phyloP scores from a whole-genome alignment of 37 sponge, comb jelly and placozoan species.

The Agelas oroides region DNA sequence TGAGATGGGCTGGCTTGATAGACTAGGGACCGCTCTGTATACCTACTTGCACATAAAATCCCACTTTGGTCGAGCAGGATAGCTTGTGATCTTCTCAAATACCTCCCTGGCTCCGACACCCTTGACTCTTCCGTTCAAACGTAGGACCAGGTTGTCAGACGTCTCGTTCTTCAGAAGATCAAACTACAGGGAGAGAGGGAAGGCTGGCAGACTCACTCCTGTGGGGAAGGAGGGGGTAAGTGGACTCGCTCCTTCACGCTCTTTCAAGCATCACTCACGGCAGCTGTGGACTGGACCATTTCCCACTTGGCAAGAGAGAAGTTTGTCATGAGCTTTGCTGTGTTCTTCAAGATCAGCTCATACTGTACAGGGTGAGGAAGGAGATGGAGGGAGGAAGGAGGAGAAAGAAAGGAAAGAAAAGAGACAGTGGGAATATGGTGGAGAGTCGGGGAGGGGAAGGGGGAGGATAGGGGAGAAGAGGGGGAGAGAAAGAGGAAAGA shows the following conservation, averaged over 20 bases:
- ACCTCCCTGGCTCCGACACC: slow-evolving; percentile 19
- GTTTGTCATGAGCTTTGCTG: slow-evolving; percentile 33
- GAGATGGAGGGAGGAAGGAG: neutral
- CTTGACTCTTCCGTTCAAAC: neutral
- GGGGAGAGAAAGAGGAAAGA: too few relatives aligned
- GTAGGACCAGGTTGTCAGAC: slow-evolving; percentile 5
- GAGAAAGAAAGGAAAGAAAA: neutral
- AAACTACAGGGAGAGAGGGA: neutral
- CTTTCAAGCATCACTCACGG: too few relatives aligned
- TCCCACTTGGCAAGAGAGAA: slow-evolving; percentile 8
- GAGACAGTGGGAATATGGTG: neutral
- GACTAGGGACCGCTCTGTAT: too few relatives aligned
- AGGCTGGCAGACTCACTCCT: too few relatives aligned
- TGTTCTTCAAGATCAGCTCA: slow-evolving; percentile 27
- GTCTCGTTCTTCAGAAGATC: slow-evolving; percentile 4
- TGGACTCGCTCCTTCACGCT: too few relatives aligned
- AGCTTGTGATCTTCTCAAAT: slow-evolving; percentile 7
- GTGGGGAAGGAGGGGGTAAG: too few relatives aligned
- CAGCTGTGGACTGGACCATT: neutral
- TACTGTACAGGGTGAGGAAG: slow-evolving; percentile 5
- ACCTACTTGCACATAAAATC: slow-evolving; percentile 46
- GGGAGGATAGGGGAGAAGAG: too few relatives aligned
- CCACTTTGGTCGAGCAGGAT: slow-evolving; percentile 20
- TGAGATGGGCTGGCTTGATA: too few relatives aligned
- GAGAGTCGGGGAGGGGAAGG: too few relatives aligned